A percentile compares a stretch with the other conserved stretches of the same genome.
Evolutionary conservation across 2,113 vertebrate genomes (phyloP).

Genomic region (Ariopsis seemanni): DNA sequence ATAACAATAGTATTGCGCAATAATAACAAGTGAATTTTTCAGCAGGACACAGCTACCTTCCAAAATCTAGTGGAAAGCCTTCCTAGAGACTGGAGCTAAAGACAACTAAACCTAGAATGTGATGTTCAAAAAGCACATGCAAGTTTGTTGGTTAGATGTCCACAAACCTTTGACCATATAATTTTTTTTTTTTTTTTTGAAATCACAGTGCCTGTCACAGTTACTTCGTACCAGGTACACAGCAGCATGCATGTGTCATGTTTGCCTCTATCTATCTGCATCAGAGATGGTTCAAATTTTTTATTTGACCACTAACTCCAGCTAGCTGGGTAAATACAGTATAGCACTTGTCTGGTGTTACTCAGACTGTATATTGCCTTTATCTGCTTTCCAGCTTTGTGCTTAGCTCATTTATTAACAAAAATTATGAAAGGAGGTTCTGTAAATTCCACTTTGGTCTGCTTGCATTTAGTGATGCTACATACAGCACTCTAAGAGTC

Average conservation of each 20-base stretch:
- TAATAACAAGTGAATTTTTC: background rate
- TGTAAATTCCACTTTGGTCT: background rate
- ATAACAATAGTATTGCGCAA: too few relatives aligned
- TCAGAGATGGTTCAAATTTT: background rate
- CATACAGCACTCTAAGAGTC: background rate
- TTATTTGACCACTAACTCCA: background rate
- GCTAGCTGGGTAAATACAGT: background rate
- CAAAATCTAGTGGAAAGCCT: background rate
- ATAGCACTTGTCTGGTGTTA: background rate
- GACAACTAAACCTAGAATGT: background rate
- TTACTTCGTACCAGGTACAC: background rate
- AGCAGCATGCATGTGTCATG: background rate
- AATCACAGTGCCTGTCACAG: background rate
- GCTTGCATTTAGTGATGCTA: background rate
- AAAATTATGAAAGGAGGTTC: background rate
- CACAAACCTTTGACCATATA: background rate
- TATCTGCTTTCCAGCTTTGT: background rate
- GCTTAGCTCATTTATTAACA: background rate
- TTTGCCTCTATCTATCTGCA: background rate
- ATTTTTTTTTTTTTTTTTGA: background rate
- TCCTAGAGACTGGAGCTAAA: background rate
- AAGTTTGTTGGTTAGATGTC: background rate
- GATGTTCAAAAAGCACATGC: background rate
- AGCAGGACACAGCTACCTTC: background rate
- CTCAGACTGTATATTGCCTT: background rate